Evolutionary conservation across 1,140 invertebrate genomes (phyloP).

Genomic region (Acromyrmex echinatior): DNA sequence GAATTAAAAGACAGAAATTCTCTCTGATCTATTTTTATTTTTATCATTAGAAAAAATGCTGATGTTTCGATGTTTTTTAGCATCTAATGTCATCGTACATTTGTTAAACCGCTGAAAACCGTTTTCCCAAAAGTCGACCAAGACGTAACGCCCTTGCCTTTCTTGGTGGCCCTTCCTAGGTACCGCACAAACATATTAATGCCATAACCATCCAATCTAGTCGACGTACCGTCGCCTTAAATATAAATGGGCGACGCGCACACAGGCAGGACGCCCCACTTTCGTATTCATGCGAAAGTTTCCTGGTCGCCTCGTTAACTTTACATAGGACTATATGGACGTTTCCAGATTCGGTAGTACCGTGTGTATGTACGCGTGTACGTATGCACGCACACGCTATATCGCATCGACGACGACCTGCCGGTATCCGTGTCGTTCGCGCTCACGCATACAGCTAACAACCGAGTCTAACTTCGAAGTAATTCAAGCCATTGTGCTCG

Average conservation of each 20-base stretch:
- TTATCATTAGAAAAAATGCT: too few relatives aligned
- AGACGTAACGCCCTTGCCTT: constrained; percentile 36
- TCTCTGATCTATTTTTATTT: not conserved
- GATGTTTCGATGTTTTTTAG: not conserved
- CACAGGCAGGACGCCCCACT: constrained; percentile 78
- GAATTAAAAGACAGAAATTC: not conserved
- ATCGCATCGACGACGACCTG: constrained; percentile 9
- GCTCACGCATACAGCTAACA: constrained; percentile 47
- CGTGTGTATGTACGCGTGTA: constrained; percentile 18
- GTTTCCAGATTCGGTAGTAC: constrained; percentile 53
- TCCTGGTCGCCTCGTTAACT: constrained; percentile 83
- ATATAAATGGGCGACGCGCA: constrained; percentile 83
- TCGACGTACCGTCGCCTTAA: constrained; percentile 81
- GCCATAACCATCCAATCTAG: constrained; percentile 84
- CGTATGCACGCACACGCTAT: constrained; percentile 5
- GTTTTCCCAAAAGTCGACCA: constrained; percentile 40
- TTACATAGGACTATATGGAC: constrained; percentile 78
- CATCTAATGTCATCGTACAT: not conserved
- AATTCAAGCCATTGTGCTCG: constrained; percentile 70
- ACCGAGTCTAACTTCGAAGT: constrained; percentile 61
- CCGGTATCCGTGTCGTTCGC: constrained; percentile 31
- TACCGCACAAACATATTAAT: constrained; percentile 79
- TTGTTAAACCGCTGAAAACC: not conserved
- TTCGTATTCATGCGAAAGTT: constrained; percentile 85
- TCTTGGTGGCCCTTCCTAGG: constrained; percentile 52